Evolutionary conservation across 2,113 vertebrate genomes (phyloP).

Genomic region (Oreochromis niloticus): DNA sequence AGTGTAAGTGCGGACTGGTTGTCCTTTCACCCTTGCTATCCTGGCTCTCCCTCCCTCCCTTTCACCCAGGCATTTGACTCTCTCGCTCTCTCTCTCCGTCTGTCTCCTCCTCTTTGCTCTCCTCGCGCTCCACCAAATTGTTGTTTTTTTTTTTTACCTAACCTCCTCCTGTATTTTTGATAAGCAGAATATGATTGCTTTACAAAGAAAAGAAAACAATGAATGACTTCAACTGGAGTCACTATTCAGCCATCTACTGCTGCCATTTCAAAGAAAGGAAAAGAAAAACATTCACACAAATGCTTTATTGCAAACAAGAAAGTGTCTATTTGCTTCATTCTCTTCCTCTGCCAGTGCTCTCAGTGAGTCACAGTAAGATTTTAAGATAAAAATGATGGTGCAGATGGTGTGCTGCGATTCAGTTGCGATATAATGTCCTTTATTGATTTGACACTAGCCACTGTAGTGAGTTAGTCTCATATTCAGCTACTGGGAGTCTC

Average conservation of each 20-base stretch:
- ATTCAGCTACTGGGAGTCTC: not conserved
- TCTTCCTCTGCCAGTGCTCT: not conserved
- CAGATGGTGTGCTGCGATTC: not conserved
- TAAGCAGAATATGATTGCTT: not conserved
- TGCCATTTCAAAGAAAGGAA: not conserved
- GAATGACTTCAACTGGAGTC: not conserved
- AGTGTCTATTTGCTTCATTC: not conserved
- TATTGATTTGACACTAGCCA: not conserved
- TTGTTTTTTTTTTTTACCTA: not conserved
- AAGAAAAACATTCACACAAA: not conserved
- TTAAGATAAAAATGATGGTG: not conserved
- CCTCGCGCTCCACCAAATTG: not conserved
- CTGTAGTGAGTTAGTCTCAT: not conserved
- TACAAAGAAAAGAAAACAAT: not conserved
- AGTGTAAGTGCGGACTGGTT: not conserved
- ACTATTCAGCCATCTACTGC: not conserved
- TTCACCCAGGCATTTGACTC: not conserved
- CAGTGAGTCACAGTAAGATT: not conserved
- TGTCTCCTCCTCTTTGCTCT: not conserved
- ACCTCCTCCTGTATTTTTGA: not conserved
- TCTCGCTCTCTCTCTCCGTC: not conserved
- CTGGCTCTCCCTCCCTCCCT: not conserved
- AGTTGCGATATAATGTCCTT: not conserved
- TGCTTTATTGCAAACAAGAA: not conserved
- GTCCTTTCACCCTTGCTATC: conserved; percentile 30